These are phyloP conservation scores for Xenopus tropicalis DNA, from an alignment of 2,113 vertebrate genomes.

Conservation along the genomic window UCB_Xtro_10.0 CM004448.2:97775501-97776000, in stretches of 20 bases:
- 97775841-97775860: slow-evolving; percentile 85
- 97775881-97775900: slow-evolving; percentile 74
- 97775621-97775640: slow-evolving; percentile 73
- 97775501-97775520: slow-evolving; percentile 84
- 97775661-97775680: slow-evolving; percentile 77
- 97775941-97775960: slow-evolving; percentile 53
- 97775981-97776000: slow-evolving; percentile 58
- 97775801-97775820: slow-evolving; percentile 96
- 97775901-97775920: slow-evolving; percentile 47
- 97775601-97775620: slow-evolving; percentile 69
- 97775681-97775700: slow-evolving; percentile 79
- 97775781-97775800: slow-evolving; percentile 95
- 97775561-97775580: slow-evolving; percentile 89
- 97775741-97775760: slow-evolving; percentile 86
- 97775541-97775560: slow-evolving; percentile 78
- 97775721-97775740: slow-evolving; percentile 74
- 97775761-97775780: slow-evolving; percentile 84
- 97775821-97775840: slow-evolving; percentile 64
- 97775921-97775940: slow-evolving; percentile 43
- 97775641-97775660: slow-evolving; percentile 78
- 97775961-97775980: slow-evolving; percentile 54
- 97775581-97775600: slow-evolving; percentile 94
- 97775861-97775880: slow-evolving; percentile 84
- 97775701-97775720: slow-evolving; percentile 68
- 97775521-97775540: slow-evolving; percentile 73